A percentile compares a stretch with the other conserved stretches of the same genome.
Conservation (phyloP, 30 jellyfish, hydroid and myxozoan species). For the Chironex yamaguchii region DNA sequence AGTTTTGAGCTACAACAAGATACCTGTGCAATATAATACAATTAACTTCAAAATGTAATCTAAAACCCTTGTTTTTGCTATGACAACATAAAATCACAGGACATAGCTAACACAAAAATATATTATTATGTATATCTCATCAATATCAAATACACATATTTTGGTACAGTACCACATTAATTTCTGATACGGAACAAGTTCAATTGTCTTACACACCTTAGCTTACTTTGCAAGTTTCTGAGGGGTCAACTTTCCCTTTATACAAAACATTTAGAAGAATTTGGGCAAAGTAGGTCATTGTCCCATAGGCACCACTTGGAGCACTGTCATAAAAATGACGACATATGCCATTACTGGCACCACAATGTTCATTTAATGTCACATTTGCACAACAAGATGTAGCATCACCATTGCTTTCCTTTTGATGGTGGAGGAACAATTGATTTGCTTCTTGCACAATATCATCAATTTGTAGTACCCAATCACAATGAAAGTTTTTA, state of each 20-base stretch:
- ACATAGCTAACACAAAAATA: too few species aligned
- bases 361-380: conserved; percentile 68
- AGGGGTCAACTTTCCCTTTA: conserved; percentile 61
- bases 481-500: conserved; percentile 29
- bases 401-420: conserved; percentile 89
- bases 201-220: too few species aligned
- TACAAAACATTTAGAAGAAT: conserved; percentile 74
- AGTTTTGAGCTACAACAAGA: too few species aligned
- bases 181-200: too few species aligned
- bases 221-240: conserved; percentile 73
- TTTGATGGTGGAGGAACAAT: conserved; percentile 82
- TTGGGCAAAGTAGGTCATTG: conserved; percentile 92
- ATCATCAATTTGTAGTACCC: conserved; percentile 69
- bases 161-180: too few species aligned
- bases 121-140: too few species aligned
- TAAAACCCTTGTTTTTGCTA: too few species aligned
- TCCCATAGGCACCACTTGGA: conserved; percentile 99
- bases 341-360: conserved; percentile 87
- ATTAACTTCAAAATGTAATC: too few species aligned
- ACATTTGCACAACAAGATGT: conserved; percentile 89
- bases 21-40: too few species aligned
- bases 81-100: too few species aligned
- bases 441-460: conserved; percentile 81
- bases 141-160: too few species aligned
- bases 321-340: conserved; percentile 96